Evolutionary conservation across 2,797 vertebrate species (phyloP).

Genomic region (Cercopithecus neglectus): DNA sequence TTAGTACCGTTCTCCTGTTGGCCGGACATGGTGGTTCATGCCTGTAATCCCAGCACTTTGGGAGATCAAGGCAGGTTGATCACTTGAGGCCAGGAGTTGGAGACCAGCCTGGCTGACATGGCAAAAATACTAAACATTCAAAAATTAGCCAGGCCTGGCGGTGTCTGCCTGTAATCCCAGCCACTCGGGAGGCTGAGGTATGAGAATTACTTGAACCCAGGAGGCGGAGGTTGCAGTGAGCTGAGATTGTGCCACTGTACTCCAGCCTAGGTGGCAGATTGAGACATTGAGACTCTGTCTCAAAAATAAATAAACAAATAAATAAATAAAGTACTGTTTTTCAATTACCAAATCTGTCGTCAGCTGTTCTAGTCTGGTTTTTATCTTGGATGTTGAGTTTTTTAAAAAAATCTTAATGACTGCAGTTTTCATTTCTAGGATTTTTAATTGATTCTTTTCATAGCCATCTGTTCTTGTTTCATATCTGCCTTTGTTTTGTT

Average conservation of each 20-base stretch:
- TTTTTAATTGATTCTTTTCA: not conserved
- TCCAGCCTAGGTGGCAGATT: not conserved
- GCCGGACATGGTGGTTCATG: not conserved
- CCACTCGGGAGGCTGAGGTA: not conserved
- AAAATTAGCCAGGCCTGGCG: not conserved
- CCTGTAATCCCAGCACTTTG: not conserved
- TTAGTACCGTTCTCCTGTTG: not conserved
- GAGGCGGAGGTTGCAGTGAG: not conserved
- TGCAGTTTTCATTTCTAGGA: not conserved
- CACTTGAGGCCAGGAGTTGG: not conserved
- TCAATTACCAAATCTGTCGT: not conserved
- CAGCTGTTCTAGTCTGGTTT: not conserved
- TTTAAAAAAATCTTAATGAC: not conserved
- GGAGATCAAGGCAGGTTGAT: not conserved
- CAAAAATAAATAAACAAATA: not conserved
- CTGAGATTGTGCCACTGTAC: not conserved
- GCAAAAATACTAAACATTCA: not conserved
- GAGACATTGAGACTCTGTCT: not conserved
- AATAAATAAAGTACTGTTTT: not conserved
- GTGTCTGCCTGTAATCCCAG: not conserved
- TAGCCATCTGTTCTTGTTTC: not conserved
- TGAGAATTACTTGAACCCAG: not conserved
- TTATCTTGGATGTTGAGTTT: not conserved
- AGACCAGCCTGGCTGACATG: not conserved
- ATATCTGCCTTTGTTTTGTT: conserved; percentile 19